A percentile compares a stretch with the other conserved stretches of the same genome.
Conservation (phyloP, 2,113 vertebrate genomes). For the Cisticola juncidis region DNA sequence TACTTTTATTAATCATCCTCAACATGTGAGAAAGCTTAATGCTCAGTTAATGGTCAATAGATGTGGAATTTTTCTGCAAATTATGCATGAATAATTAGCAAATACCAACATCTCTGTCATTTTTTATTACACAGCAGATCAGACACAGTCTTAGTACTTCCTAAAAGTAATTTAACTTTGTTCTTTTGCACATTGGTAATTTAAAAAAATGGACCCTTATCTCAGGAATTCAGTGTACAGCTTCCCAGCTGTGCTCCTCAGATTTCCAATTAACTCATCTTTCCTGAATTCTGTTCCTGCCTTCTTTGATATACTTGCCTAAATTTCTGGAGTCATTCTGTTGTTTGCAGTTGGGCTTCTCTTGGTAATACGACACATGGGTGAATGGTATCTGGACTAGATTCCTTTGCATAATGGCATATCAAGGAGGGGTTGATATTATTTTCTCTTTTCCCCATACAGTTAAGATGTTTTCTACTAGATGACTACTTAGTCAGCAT, state of each 20-base stretch:
- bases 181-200: neutral
- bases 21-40: neutral
- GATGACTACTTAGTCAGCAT: neutral
- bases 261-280: constrained; percentile 7
- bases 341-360: neutral
- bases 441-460: neutral
- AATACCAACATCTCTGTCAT: neutral
- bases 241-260: neutral
- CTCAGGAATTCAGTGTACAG: neutral
- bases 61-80: neutral
- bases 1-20: neutral
- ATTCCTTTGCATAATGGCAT: neutral
- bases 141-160: neutral
- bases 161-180: neutral
- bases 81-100: neutral
- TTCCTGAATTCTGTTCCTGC: neutral
- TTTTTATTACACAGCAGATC: neutral
- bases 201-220: neutral
- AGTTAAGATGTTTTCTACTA: neutral
- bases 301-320: neutral
- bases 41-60: neutral
- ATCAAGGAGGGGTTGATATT: neutral
- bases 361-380: neutral
- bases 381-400: neutral
- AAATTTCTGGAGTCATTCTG: neutral